Conservation (phyloP, 2,888 invertebrate species). For the Cheilosia scutellata region DNA sequence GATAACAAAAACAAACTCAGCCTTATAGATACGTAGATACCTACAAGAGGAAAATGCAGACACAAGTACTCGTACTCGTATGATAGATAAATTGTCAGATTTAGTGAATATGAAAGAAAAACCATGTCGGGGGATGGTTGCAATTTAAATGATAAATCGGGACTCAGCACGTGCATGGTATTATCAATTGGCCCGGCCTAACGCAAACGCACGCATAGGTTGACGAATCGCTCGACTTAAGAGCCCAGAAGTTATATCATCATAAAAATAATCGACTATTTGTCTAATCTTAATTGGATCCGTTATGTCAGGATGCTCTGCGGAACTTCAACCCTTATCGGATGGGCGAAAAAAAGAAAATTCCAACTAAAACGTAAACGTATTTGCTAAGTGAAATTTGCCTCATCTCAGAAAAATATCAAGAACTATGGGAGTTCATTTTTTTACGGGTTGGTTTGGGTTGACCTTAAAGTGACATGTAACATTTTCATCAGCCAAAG, state of each 20-base stretch:
- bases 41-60: slow-evolving; percentile 8
- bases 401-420: background rate
- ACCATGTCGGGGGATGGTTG: background rate
- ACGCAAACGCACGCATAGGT: background rate
- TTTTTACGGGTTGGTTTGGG: background rate
- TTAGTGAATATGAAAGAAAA: slow-evolving; percentile 23
- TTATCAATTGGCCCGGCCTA: slow-evolving; percentile 11
- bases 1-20: slow-evolving; percentile 29
- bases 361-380: background rate
- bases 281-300: slow-evolving; percentile 65
- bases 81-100: slow-evolving; percentile 27
- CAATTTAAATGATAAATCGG: slow-evolving; percentile 39
- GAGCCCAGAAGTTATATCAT: slow-evolving; percentile 29
- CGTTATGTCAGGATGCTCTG: slow-evolving; percentile 45
- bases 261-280: slow-evolving; percentile 63
- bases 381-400: background rate
- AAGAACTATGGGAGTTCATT: background rate
- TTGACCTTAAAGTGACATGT: background rate
- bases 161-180: slow-evolving; percentile 48
- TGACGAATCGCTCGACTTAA: slow-evolving; percentile 9
- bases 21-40: background rate
- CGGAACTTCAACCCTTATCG: slow-evolving; percentile 59
- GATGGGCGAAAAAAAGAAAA: slow-evolving; percentile 4
- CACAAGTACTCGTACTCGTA: background rate
- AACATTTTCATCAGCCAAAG: background rate